phyloP scores from a whole-genome alignment of 2,797 vertebrate species.

The Ciconia nigra region DNA sequence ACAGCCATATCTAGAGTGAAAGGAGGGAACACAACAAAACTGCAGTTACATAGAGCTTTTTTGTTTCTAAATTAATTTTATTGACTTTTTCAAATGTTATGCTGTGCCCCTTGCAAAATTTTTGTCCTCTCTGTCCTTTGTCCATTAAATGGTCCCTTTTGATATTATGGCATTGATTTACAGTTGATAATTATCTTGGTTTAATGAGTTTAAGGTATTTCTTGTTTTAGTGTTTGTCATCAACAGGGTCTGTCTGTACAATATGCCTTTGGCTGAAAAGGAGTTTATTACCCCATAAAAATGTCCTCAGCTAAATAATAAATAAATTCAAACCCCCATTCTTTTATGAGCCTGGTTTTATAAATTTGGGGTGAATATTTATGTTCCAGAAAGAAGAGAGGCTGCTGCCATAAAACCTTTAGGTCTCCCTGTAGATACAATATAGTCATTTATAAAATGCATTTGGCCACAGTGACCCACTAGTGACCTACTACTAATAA shows the following conservation, averaged over 20 bases:
- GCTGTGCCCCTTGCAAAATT: neutral
- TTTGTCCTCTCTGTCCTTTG: neutral
- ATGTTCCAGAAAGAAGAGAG: neutral
- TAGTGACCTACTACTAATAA: neutral
- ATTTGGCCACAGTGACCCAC: neutral
- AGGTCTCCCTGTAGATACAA: neutral
- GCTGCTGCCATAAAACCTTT: neutral
- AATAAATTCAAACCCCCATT: neutral
- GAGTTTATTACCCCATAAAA: constrained; percentile 43
- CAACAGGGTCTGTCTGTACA: constrained; percentile 14
- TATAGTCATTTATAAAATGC: neutral
- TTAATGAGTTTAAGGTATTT: constrained; percentile 32
- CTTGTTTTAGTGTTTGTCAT: constrained; percentile 45
- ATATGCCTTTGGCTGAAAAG: constrained; percentile 22
- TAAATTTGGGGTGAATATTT: constrained; percentile 34
- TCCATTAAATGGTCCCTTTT: neutral
- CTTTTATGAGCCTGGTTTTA: constrained; percentile 8
- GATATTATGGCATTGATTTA: constrained; percentile 37
- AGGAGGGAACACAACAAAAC: neutral
- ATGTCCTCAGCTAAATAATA: constrained; percentile 29
- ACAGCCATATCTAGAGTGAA: neutral
- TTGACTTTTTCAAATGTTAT: constrained; percentile 6
- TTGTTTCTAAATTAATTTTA: neutral
- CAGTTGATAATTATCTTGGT: constrained; percentile 1
- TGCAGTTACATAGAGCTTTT: neutral